Evolutionary conservation across 2,888 invertebrate genomes (phyloP), one percentile per base, ranked within the genome.

Genomic region (Trachelus tabidus): DNA sequence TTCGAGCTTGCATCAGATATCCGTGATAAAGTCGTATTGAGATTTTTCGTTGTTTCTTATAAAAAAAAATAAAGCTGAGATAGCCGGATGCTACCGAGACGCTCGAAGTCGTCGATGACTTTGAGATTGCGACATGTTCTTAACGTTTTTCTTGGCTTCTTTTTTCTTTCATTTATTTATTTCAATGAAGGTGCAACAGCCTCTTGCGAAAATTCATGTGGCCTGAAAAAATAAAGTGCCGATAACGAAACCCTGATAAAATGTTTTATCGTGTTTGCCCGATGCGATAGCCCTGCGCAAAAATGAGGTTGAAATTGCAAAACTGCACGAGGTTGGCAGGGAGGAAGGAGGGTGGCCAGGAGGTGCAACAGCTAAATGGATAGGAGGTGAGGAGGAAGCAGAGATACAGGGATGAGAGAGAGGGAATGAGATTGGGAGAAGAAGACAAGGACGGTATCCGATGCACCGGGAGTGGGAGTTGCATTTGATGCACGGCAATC

Each of bases 261-360:
- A 83, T 83, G 79, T 79, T 89, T 89, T 91, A 90, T 90, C 90
- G 86, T 90, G 89, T 91, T 90, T 90, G 88, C 86, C 80, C 85
- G 84, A 76, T 77, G 84, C 85, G 90, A 90, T 90, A 91, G 87
- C 89, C 87, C 86, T 86, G 89, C 84, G 85, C 86, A 87, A 90
- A 91, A 91, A 90, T 90, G 90, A 90, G 90, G 91, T 90, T 89
- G 89, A 88, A 91, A 90, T 90, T 90, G 89, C 90, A 90, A 90
- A 91, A 90, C 87, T 86, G 84, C 82, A 82, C 80, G 73, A 74
- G 37, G 77, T 73, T 79, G 78, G 30, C 12, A 34, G 73, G 40
- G 34, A 68, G 40, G 56, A 69, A 12, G 75, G 81, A 76, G 76
- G 37, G 37, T 40, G 75, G 71, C 75, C 73, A 69, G 71, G 71